Base-by-base conservation (phyloP, 2,888 invertebrate species). In the Drosophila mayaguana region DNA sequence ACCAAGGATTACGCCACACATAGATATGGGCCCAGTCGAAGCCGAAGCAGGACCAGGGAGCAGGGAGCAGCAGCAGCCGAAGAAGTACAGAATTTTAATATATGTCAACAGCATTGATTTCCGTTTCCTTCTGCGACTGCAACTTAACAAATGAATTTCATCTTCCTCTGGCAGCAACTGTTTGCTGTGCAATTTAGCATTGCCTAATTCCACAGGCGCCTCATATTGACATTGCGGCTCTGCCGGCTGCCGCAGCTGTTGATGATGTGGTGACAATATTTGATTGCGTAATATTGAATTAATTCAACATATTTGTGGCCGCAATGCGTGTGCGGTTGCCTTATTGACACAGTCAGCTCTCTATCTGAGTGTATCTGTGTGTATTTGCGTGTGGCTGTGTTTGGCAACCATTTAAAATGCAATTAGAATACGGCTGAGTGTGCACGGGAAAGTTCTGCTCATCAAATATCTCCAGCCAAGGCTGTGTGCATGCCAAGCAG, bases 241-340 rank as follows among this genome's bases (percentile, higher is more conserved):
- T 62, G 36, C 22, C 51, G 7, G 43, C 43, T 43, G 82, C 84
- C 82, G 61, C 88, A 79, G 87, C 77, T 71, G 76, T 88, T 83
- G 78, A 87, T 82, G 78, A 80, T 84, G 89, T 84, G 82, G 89
- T 59, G 80, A 84, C 89, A 86, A 84, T 89, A 87, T 89, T 86
- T 89, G 89, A 86, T 84, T 87, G 83, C 83, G 71, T 79, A 86
- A 86, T 89, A 89, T 84, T 82, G 83, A 89, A 89, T 89, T 86
- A 86, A 87, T 86, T 86, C 87, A 77, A 70, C 89, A 80, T 74
- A 80, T 72, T 80, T 86, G 89, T 65, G 85, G 89, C 72, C 70
- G 72, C 70, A 59, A 48, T 73, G 75, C 53, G 80, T 72, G 56
- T 73, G 80, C 42, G 82, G 69, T 69, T 82, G 56, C 55, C 60